These are phyloP conservation scores for Orycteropus afer DNA, from an alignment of 2,113 vertebrate genomes.

Conservation along the genomic window DNA sequence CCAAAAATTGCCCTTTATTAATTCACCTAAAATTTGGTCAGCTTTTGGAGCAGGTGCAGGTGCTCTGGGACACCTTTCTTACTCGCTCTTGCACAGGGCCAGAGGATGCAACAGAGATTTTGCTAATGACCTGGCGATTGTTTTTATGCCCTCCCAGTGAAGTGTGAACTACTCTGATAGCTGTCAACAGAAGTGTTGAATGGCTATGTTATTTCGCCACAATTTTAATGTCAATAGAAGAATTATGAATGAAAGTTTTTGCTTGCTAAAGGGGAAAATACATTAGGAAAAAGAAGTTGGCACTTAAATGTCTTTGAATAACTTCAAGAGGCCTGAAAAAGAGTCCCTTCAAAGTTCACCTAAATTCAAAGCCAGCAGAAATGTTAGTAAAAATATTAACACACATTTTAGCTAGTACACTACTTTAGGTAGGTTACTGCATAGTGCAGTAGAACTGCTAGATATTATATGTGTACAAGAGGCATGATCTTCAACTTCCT, in stretches of 20 bases:
- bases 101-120: not conserved
- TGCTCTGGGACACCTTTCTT: not conserved
- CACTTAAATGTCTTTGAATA: not conserved
- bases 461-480: not conserved
- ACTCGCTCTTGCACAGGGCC: not conserved
- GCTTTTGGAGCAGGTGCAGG: not conserved
- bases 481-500: not conserved
- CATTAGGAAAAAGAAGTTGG: not conserved
- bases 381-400: not conserved
- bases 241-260: constrained; percentile 20
- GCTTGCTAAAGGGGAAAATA: not conserved
- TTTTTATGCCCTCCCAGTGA: not conserved
- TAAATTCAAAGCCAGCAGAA: not conserved
- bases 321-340: not conserved
- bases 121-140: not conserved
- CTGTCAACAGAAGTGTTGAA: not conserved
- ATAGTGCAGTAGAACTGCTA: not conserved
- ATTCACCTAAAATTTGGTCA: not conserved
- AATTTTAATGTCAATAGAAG: constrained; percentile 34
- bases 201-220: not conserved
- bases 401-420: not conserved
- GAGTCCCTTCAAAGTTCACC: not conserved
- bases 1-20: not conserved
- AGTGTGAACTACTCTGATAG: not conserved
- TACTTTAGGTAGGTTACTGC: no score